Base-by-base conservation (phyloP, 2,113 vertebrate species). In the Chlorodrepanis virens region DNA sequence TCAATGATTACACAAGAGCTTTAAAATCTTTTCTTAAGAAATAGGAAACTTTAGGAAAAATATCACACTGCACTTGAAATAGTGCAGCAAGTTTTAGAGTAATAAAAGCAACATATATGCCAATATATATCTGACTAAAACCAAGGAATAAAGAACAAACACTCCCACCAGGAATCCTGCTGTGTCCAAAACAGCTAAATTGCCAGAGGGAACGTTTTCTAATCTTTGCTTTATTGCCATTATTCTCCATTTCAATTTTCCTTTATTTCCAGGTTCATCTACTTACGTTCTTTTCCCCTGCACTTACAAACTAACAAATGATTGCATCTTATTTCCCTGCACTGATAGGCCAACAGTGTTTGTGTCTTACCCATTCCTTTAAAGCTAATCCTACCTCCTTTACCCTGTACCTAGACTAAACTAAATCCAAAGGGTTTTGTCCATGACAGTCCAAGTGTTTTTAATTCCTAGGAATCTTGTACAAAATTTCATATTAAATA, bases 11-110 rank as follows among this genome's bases (percentile, higher is more conserved):
- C 97, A 98, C 97, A 98, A 98, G 97, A 98, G 91, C 93, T 98
- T 98, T 98, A 98, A 98, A 98, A 98, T 98, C 95, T 96, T 97
- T 93, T 97, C 89, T 97, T 98, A 98, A 98, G 98, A 98, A 98
- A 97, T 98, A 98, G 97, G 98, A 98, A 98, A 98, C 93, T 86
- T 97, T 98, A 98, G 96, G 97, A 98, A 98, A 98, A 98, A 98
- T 96, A 97, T 91, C 97, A 88, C 61, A 83, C 98, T 97, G 98
- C 98, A 97, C 97, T 96, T 93, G 97, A 98, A 98, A 98, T 97
- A 96, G 95, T 96, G 98, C 97, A 98, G 98, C 83, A 87, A 94
- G 94, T 94, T 98, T 96, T 93, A 96, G 97, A 97, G 96, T 96
- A 95, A 93, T 96, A 96, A 97, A 98, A 97, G 96, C 97, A 97